Evolutionary conservation across 2,888 invertebrate genomes (phyloP), one percentile per base, ranked within the genome.

Genomic region (Xanthia icteritia): DNA sequence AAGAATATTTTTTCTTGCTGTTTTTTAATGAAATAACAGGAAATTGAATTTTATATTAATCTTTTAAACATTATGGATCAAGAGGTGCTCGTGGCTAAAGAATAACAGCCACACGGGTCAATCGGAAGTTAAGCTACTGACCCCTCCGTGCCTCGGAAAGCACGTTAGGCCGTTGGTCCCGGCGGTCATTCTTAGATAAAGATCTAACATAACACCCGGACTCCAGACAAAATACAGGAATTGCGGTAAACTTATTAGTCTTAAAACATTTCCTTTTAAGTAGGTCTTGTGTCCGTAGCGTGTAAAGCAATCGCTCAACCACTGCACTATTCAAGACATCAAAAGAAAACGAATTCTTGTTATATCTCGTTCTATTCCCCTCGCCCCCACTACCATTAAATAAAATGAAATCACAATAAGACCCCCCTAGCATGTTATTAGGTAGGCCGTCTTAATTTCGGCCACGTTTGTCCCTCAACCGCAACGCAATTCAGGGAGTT

Each of bases 361-460:
- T 76, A 17, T 8, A n/a, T 31, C 31, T 23, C 15, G 5, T 27
- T 23, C 8, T 5, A 27, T 56, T 23, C 20, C 6, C 1, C 20
- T 1, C 3, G 23, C 17, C 15, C 20, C 6, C 15, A 64, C 20
- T 3, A 71, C 23, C 76, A 76, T 81, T 67, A 60, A 73, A 85
- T 67, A 67, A 73, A 83, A 67, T 73, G 58, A 56, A 76, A 80
- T 73, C 60, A 69, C 58, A 69, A 65, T 69, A 82, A 54, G 65
- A 39, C 17, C 8, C 11, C 70, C 15, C n/a, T 8, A 63, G 31
- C 9, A 36, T 56, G 63, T 70, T 66, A 31, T 75, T 71, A 58
- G 23, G 69, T 9, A 54, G 51, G 27, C 20, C 58, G 54, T 69
- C 72, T 77, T 82, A 83, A 83, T 85, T 77, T 68, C 39, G 65